Percentiles rank a stretch among this genome's conserved stretches.
These are phyloP conservation scores for Gymnopithys bicolor DNA, from an alignment of 2,797 vertebrate genomes.

Conservation along the genomic window DNA sequence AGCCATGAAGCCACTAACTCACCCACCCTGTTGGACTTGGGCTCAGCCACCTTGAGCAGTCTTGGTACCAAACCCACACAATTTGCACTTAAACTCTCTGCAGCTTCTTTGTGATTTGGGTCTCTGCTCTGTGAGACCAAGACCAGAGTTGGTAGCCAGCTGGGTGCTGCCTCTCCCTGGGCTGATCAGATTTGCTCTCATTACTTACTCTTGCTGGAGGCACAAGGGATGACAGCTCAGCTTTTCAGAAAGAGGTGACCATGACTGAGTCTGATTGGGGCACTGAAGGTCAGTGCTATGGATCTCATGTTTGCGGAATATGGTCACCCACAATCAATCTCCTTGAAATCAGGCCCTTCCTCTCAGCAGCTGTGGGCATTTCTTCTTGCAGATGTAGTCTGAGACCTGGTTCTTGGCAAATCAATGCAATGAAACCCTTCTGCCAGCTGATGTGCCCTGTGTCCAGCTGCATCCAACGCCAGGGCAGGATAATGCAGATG, in stretches of 20 bases:
- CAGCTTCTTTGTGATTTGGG: not conserved
- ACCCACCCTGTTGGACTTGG: not conserved
- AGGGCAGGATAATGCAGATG: not conserved
- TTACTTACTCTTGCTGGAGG: not conserved
- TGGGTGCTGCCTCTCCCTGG: not conserved
- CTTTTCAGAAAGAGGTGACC: not conserved
- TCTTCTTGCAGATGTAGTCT: not conserved
- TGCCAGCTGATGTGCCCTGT: not conserved
- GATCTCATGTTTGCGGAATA: not conserved
- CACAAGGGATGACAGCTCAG: fast-evolving
- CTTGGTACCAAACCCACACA: not conserved
- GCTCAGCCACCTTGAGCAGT: not conserved
- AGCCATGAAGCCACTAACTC: not conserved
- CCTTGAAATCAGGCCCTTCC: not conserved
- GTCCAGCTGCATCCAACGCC: not conserved
- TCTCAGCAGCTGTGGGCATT: not conserved
- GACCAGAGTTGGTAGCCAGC: not conserved
- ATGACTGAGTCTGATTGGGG: not conserved
- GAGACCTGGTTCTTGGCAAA: not conserved
- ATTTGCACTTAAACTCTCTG: not conserved
- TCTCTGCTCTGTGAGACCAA: not conserved
- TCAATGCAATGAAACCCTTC: not conserved
- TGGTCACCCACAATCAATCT: not conserved
- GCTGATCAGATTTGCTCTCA: not conserved
- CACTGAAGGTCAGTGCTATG: not conserved